Conservation (phyloP, 2,888 invertebrate species). For the Tipula confusa region DNA sequence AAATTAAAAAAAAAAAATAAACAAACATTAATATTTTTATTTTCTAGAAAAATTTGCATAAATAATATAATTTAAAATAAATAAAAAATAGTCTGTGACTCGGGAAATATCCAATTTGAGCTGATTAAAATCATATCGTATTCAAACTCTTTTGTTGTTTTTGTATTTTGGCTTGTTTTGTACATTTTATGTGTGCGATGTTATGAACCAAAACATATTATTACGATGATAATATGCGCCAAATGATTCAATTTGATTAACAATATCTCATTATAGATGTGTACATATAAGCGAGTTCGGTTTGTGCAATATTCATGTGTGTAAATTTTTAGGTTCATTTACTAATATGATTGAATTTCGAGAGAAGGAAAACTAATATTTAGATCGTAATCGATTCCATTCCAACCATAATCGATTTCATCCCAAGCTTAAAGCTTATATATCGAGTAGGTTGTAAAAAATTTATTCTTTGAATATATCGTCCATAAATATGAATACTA, state of each 20-base stretch:
- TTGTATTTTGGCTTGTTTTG: neutral
- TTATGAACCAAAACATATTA: neutral
- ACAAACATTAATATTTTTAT: neutral
- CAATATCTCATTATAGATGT: neutral
- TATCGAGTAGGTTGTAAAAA: neutral
- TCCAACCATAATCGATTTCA: neutral
- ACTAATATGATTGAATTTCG: neutral
- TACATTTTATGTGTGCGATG: neutral
- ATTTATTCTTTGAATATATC: neutral
- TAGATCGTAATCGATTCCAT: neutral
- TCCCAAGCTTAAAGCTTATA: neutral
- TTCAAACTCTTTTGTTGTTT: neutral
- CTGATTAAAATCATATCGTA: slow-evolving; percentile 32
- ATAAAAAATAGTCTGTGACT: slow-evolving; percentile 35
- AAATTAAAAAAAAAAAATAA: slow-evolving; percentile 39
- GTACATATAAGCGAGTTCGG: neutral
- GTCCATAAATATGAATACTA: neutral
- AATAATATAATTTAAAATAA: slow-evolving; percentile 12
- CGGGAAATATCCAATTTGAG: slow-evolving; percentile 32
- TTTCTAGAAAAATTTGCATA: neutral
- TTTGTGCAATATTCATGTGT: neutral
- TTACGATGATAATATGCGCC: neutral
- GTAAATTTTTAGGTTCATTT: neutral
- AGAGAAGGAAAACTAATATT: neutral
- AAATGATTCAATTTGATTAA: neutral